These are phyloP conservation scores for Psilopsiagon aurifrons DNA, from an alignment of 2,113 vertebrate genomes.

Conservation along the genomic window DNA sequence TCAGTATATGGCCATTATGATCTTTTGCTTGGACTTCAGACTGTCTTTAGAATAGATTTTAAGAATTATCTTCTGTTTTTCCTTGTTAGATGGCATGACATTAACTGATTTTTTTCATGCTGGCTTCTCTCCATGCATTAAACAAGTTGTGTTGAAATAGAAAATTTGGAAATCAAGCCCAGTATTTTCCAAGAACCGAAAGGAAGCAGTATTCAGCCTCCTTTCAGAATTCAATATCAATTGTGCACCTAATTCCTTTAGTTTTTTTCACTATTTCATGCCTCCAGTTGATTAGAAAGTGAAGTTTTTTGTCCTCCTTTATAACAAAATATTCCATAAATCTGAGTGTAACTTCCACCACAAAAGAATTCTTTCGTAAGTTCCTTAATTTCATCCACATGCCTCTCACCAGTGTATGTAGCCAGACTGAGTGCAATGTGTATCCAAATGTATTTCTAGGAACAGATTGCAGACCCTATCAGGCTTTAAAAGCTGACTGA, in stretches of 20 bases:
- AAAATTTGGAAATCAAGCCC: neutral
- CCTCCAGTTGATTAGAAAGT: neutral
- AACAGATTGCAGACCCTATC: slow-evolving; percentile 4
- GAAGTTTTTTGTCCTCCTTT: neutral
- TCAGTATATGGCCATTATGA: neutral
- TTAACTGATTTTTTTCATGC: neutral
- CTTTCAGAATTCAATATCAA: neutral
- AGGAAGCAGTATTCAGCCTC: neutral
- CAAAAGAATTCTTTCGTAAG: neutral
- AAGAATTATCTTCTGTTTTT: neutral
- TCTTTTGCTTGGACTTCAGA: neutral
- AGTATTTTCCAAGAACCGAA: neutral
- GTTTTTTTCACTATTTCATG: neutral
- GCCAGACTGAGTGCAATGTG: neutral
- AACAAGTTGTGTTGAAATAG: neutral
- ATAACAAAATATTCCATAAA: neutral
- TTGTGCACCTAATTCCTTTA: neutral
- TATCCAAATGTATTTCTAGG: slow-evolving; percentile 25
- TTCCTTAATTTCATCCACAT: slow-evolving; percentile 61
- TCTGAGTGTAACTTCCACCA: neutral
- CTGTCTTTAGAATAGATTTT: neutral
- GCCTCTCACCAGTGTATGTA: neutral
- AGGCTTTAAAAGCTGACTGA: slow-evolving; percentile 16
- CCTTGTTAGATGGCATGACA: neutral
- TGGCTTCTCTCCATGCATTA: neutral